Conservation (phyloP, 1,140 invertebrate genomes). For the Lysiphlebus fabarum region DNA sequence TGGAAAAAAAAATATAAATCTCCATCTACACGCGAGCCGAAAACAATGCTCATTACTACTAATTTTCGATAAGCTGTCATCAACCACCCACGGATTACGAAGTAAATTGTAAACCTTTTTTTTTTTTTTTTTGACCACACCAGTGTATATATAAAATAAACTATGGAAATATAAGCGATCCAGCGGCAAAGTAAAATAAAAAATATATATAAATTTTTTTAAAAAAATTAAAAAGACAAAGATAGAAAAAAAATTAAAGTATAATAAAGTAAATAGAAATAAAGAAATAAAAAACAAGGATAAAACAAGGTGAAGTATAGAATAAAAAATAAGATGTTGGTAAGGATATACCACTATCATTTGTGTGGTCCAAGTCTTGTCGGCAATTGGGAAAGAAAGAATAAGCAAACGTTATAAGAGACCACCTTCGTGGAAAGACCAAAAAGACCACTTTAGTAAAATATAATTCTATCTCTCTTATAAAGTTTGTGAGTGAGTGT, state of each 20-base stretch:
- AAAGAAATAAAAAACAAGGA: neutral
- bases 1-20: neutral
- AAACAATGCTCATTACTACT: slow-evolving; percentile 31
- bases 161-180: no score
- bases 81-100: slow-evolving; percentile 27
- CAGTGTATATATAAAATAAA: no score
- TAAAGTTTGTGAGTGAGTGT: neutral
- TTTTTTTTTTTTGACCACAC: no score
- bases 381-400: slow-evolving; percentile 10
- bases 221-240: no score
- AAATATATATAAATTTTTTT: no score
- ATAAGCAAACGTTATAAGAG: slow-evolving; percentile 11
- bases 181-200: no score
- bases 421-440: slow-evolving; percentile 26
- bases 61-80: slow-evolving; percentile 32
- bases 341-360: slow-evolving; percentile 26
- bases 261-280: neutral
- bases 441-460: slow-evolving; percentile 23
- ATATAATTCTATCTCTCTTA: neutral
- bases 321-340: neutral
- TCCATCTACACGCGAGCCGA: slow-evolving; percentile 25
- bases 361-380: slow-evolving; percentile 27
- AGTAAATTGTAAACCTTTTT: no score
- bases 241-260: neutral
- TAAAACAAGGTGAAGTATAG: neutral